Conservation (phyloP, 2,113 vertebrate species). For the Mormyrus iriodes region DNA sequence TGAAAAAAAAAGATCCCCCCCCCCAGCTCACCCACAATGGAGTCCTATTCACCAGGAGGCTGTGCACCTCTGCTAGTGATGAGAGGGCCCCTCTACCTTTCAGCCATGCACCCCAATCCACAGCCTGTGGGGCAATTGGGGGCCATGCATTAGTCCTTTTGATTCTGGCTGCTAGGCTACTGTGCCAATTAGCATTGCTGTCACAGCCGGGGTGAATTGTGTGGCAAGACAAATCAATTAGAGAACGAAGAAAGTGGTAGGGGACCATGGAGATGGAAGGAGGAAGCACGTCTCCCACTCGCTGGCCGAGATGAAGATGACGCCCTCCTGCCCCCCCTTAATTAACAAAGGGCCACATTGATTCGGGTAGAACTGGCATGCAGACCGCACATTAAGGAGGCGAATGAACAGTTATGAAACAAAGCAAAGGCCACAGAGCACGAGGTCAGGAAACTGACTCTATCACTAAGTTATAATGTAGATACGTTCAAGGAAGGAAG, state of each 20-base stretch:
- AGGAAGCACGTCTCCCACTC: conserved; percentile 21
- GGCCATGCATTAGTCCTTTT: not conserved
- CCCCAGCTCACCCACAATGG: not conserved
- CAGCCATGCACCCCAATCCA: not conserved
- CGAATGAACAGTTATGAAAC: not conserved
- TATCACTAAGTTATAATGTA: not conserved
- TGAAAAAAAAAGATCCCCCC: not conserved
- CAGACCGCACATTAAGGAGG: not conserved
- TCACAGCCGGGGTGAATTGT: conserved; percentile 11
- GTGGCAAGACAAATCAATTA: conserved; percentile 41
- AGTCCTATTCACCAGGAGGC: not conserved
- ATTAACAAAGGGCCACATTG: conserved; percentile 2
- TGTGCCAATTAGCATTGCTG: conserved; percentile 25
- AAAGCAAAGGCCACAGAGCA: not conserved
- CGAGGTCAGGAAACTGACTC: not conserved
- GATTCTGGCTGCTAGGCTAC: conserved; percentile 13
- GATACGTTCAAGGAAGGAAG: not conserved
- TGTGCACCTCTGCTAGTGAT: not conserved
- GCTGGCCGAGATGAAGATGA: conserved; percentile 27
- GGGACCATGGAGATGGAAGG: not conserved
- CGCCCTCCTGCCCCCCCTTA: not conserved
- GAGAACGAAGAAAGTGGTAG: not conserved
- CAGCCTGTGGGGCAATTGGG: not conserved
- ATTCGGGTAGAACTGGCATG: not conserved
- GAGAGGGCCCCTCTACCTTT: not conserved